phyloP scores from a whole-genome alignment of 1,140 invertebrate species.

The Hylaeus volcanicus region DNA sequence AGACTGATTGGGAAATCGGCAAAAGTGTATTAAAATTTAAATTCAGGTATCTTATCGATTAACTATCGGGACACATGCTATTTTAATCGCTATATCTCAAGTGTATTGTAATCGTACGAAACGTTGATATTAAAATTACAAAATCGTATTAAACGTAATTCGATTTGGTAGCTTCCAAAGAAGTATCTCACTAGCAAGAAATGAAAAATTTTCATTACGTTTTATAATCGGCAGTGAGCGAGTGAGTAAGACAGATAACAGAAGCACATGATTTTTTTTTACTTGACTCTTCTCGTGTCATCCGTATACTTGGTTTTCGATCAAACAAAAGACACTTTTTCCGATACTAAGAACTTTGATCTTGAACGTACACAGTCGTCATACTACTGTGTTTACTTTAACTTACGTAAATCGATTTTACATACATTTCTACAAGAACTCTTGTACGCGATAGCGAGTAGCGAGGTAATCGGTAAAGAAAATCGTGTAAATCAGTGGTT shows the following conservation, averaged over 20 bases:
- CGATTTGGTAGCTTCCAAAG: background rate
- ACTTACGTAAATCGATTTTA: conserved; percentile 22
- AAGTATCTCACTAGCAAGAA: background rate
- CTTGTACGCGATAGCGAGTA: background rate
- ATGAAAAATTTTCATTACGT: background rate
- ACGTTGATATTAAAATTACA: background rate
- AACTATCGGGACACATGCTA: background rate
- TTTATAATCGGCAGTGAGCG: background rate
- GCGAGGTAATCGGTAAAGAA: too few species aligned
- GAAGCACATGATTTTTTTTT: background rate
- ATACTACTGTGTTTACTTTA: background rate
- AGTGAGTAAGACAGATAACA: background rate
- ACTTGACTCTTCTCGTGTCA: background rate
- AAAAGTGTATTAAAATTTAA: background rate
- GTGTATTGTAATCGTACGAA: background rate
- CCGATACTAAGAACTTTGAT: background rate
- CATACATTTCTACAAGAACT: background rate
- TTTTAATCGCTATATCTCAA: background rate
- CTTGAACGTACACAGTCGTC: background rate
- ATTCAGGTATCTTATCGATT: background rate
- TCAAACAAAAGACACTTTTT: background rate
- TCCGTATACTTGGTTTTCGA: background rate
- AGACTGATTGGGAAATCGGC: too few species aligned
- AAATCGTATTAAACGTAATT: background rate
- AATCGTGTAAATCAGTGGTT: background rate